Evolutionary conservation across 2,888 invertebrate species (phyloP).

Genomic region (Phalangium opilio): DNA sequence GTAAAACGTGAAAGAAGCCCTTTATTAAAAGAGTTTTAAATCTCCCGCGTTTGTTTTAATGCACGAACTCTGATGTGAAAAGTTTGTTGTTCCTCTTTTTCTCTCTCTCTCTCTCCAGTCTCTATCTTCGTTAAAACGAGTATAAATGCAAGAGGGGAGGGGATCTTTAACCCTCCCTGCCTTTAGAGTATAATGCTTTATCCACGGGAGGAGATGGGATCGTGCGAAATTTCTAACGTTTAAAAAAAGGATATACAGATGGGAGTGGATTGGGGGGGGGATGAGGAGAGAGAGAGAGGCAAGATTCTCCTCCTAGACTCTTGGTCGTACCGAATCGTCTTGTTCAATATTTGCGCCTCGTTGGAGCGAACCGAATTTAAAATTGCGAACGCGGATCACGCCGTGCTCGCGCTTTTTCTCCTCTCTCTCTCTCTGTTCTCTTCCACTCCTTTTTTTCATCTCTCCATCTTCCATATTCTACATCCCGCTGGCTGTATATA

Average conservation of each 20-base stretch:
- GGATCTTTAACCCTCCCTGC: no score
- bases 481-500: slow-evolving; percentile 8
- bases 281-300: background rate
- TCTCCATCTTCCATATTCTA: no score
- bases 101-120: background rate
- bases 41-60: no score
- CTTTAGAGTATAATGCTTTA: background rate
- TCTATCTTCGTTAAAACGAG: no score
- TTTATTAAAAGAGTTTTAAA: no score
- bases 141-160: no score
- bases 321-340: background rate
- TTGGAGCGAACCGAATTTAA: background rate
- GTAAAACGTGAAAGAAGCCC: no score
- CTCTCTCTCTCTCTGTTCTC: background rate
- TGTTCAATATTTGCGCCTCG: background rate
- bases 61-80: no score
- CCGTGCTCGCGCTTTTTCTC: background rate
- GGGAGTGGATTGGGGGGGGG: background rate
- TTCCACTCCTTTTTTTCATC: slow-evolving; percentile 4
- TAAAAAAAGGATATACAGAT: background rate
- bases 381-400: background rate
- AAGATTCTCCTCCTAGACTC: background rate
- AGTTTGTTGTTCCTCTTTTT: background rate
- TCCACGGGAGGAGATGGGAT: background rate
- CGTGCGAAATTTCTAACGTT: background rate